Evolutionary conservation across 1,140 invertebrate species (phyloP).

Genomic region (Odontomachus brunneus): DNA sequence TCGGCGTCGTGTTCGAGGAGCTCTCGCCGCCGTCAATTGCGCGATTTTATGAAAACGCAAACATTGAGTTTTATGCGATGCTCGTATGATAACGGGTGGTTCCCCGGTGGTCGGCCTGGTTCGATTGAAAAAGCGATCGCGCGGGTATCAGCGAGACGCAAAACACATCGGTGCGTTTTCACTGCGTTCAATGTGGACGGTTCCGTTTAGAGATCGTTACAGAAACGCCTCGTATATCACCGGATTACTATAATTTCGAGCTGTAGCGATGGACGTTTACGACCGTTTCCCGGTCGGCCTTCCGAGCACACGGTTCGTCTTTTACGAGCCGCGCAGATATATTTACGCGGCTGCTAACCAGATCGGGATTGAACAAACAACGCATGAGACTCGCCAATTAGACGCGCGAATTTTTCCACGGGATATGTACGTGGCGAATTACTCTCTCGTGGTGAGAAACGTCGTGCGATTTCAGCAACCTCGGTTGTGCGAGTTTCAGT

Average conservation of each 20-base stretch:
- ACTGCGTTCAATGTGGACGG: conserved; percentile 42
- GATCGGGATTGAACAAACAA: conserved; percentile 24
- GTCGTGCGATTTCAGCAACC: neutral
- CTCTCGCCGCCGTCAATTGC: neutral
- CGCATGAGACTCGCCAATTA: neutral
- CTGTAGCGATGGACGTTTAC: conserved; percentile 65
- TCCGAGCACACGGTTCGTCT: conserved; percentile 33
- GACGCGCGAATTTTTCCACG: conserved; percentile 5
- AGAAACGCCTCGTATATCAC: conserved; percentile 66
- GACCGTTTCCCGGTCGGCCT: conserved; percentile 48
- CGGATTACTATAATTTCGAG: conserved; percentile 71
- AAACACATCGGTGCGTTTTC: conserved; percentile 19
- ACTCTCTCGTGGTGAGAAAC: neutral
- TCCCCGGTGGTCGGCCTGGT: neutral
- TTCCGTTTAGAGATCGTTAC: conserved; percentile 70
- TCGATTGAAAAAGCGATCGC: conserved; percentile 60
- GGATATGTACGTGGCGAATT: neutral
- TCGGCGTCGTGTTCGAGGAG: neutral
- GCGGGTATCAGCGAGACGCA: conserved; percentile 10
- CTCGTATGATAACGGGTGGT: conserved; percentile 35
- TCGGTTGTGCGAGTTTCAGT: too few species aligned
- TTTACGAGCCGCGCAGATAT: conserved; percentile 61
- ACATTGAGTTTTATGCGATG: neutral
- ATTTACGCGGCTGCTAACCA: conserved; percentile 34
- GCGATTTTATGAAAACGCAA: conserved; percentile 30